Base-by-base conservation (phyloP, 2,113 vertebrate genomes). In the Hemicordylus capensis region DNA sequence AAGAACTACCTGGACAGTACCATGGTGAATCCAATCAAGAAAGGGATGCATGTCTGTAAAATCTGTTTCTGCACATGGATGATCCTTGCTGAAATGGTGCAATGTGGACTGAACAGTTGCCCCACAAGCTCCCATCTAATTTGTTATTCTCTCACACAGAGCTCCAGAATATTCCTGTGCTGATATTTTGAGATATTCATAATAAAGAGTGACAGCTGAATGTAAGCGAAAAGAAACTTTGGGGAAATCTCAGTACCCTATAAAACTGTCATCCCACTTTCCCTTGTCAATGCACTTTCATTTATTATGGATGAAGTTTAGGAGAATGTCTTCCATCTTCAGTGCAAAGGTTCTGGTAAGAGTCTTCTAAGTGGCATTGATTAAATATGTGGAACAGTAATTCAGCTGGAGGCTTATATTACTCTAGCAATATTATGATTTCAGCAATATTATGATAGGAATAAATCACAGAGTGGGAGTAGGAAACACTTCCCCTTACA, bases 251-350 rank as follows among this genome's bases (percentile, higher is more conserved):
- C 37, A 54, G 0, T 0, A 76, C 78, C 61, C 64, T 82, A 31
- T 44, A 81, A 85, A 93, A 87, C 42, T 84, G 81, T 75, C 77
- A 20, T 59, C 83, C 63, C 42, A 85, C 74, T 51, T 74, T 88
- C 87, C 64, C 76, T 80, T 87, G 89, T 76, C 87, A 89, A 56
- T 66, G 67, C 83, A 84, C 86, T 80, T 84, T 84, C 88, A 91
- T 69, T 83, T 83, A 69, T 89, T 81, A 79, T 75, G 89, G 83
- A 87, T 73, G 46, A 63, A 90, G 19, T 80, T 80, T 84, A 85
- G 87, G 73, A 86, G 88, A 88, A 76, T 74, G 42, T 85, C 6
- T 78, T 58, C n/a, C 66, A 83, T 48, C 51, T 73, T 84, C 58
- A 87, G 31, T 73, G 86, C 69, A 17, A 58, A 95, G 64, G 59